Base-by-base conservation (phyloP, 2,797 vertebrate genomes). In the Bufotes viridis region DNA sequence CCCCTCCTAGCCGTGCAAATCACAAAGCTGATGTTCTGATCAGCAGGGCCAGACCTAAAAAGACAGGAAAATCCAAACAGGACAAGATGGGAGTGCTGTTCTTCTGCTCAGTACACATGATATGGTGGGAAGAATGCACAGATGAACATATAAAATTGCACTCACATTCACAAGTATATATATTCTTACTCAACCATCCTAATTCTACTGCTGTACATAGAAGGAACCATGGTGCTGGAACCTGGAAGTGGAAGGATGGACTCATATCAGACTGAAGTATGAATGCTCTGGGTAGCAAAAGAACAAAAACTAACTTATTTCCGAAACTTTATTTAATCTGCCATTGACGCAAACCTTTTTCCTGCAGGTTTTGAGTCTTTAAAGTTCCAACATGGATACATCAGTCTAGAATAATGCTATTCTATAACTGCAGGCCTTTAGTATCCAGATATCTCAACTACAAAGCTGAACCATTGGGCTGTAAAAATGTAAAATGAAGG, bases 1-100 rank as follows among this genome's bases (percentile, higher is more conserved):
- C 70, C 84, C 51, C 84, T 86, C 57, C 57, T 82, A 86, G 63
- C 80, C 70, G 24, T 89, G 79, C 84, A 86, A 67, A 17, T 26
- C 29, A 83, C 84, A 79, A 49, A 6, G 49, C 84, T 57, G 84
- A 70, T 7, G 20, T 65, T 80, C n/a, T n/a, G 42, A 34, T 57
- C 63, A 74, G 85, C 24, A 22, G 80, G 20, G 63, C 70, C 60
- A n/a, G 65, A 63, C 65, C 72, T 55, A 42, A 42, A 87, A 57
- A 34, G 60, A 58, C 10, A 26, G 53, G 55, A 78, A 58, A 51
- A 82, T 74, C 10, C 12, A 63, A 81, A 53, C 2, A 83, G 67
- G 26, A 42, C 12, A 78, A 78, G 24, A 22, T 2, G 29, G 2
- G 78, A 65, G 22, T 42, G 24, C 24, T 14, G 9, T 18, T 29